Evolutionary conservation across 2,888 invertebrate species (phyloP).

Genomic region (Spisula subtruncata): DNA sequence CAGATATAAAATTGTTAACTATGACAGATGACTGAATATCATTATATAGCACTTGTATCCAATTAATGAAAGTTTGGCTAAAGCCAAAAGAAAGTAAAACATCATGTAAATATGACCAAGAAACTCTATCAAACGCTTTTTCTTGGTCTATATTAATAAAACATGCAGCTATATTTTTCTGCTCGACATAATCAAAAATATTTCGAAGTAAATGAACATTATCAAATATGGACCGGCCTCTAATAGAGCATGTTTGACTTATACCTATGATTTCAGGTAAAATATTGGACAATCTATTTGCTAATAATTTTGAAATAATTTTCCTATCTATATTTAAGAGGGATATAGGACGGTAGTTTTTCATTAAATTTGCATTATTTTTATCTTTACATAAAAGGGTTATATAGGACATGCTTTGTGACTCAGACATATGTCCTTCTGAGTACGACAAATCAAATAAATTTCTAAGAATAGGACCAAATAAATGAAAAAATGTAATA

Average conservation of each 20-base stretch:
- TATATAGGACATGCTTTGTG: constrained; percentile 58
- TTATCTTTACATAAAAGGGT: constrained; percentile 70
- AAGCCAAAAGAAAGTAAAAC: constrained; percentile 69
- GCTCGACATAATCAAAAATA: constrained; percentile 67
- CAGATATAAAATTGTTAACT: constrained; percentile 53
- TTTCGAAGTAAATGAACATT: constrained; percentile 69
- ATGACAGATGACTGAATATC: constrained; percentile 59
- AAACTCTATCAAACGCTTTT: constrained; percentile 75
- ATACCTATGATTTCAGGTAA: constrained; percentile 57
- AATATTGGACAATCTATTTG: constrained; percentile 62
- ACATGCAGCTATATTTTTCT: constrained; percentile 44
- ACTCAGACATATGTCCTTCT: constrained; percentile 46
- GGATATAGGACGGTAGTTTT: constrained; percentile 73
- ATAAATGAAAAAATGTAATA: constrained; percentile 52
- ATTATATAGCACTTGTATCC: constrained; percentile 72
- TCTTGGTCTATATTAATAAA: constrained; percentile 74
- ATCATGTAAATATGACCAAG: constrained; percentile 69
- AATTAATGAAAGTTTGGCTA: constrained; percentile 63
- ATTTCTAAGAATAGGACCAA: constrained; percentile 46
- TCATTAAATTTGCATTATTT: constrained; percentile 54
- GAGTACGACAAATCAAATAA: constrained; percentile 41
- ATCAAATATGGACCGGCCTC: constrained; percentile 72
- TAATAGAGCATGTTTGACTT: constrained; percentile 70
- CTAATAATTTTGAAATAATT: constrained; percentile 70
- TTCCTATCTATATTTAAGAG: constrained; percentile 73